These are phyloP conservation scores for Campoletis raptor DNA, from an alignment of 2,888 invertebrate genomes.

Conservation along the genomic window DNA sequence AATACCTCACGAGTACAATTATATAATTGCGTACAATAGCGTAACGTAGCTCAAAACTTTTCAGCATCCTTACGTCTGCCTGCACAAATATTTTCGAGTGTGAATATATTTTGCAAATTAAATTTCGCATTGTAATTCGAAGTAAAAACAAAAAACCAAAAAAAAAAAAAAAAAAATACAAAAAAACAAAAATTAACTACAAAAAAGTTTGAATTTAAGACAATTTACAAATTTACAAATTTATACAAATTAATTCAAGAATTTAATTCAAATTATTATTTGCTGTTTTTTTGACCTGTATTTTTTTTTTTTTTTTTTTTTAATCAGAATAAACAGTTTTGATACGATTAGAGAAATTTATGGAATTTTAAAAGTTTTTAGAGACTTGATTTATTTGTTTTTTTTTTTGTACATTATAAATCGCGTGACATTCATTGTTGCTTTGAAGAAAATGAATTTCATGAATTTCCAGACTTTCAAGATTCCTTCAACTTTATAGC, in stretches of 20 bases:
- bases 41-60: neutral
- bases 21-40: conserved; percentile 13
- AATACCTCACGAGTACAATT: conserved; percentile 2
- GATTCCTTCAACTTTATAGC: no score
- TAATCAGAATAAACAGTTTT: no score
- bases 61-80: neutral
- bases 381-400: no score
- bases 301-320: neutral
- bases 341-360: no score
- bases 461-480: no score
- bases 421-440: no score
- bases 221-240: neutral
- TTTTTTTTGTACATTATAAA: no score
- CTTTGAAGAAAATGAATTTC: no score
- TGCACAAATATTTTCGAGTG: neutral
- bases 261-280: neutral
- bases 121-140: neutral
- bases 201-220: neutral
- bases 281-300: neutral
- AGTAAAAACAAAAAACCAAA: neutral
- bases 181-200: neutral
- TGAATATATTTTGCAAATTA: neutral
- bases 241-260: neutral
- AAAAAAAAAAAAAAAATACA: neutral
- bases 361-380: no score